Base-by-base conservation (phyloP, 2,888 invertebrate genomes). In the Leptinotarsa peninsularis region DNA sequence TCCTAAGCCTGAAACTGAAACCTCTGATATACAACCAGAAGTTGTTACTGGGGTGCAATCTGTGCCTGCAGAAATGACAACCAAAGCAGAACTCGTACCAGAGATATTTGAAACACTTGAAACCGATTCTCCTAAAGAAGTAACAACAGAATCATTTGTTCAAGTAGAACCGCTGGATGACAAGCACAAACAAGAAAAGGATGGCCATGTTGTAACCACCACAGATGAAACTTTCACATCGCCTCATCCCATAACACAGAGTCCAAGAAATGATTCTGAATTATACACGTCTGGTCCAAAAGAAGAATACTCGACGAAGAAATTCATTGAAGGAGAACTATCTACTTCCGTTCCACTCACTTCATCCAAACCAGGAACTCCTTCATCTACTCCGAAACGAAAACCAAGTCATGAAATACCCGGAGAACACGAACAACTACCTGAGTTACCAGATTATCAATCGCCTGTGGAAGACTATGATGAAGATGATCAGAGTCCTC, bases 401-500 rank as follows among this genome's bases (percentile, higher is more conserved):
- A 79, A 79, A 60, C 72, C 78, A 63, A 74, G 74, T 50, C 83
- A 82, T 21, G 82, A 83, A 18, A 79, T 84, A 60, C 81, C 83
- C 3, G 85, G 84, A 23, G 82, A 85, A 75, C 83, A 84, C 60
- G 83, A 85, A 76, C 82, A 84, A 52, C 80, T 82, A 68, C 85
- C 87, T 14, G 87, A 86, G 77, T 75, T 84, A 23, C 88, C 84
- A 83, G 87, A 87, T 70, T 87, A 88, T 75, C 85, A 83, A 60
- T 71, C 82, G 18, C 86, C 84, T 50, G 91, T 90, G 79, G 92
- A 93, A 77, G 94, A 95, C 82, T 94, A 95, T 84, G 93, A 92
- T 79, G 93, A 94, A 82, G 95, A 95, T 84, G 94, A 95, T 83
- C 93, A 93, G 84, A 91, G 92, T 73, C 89, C 92, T 7, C 95